Evolutionary conservation across 2,797 vertebrate genomes (phyloP).

Genomic region (Nannoperca australis): DNA sequence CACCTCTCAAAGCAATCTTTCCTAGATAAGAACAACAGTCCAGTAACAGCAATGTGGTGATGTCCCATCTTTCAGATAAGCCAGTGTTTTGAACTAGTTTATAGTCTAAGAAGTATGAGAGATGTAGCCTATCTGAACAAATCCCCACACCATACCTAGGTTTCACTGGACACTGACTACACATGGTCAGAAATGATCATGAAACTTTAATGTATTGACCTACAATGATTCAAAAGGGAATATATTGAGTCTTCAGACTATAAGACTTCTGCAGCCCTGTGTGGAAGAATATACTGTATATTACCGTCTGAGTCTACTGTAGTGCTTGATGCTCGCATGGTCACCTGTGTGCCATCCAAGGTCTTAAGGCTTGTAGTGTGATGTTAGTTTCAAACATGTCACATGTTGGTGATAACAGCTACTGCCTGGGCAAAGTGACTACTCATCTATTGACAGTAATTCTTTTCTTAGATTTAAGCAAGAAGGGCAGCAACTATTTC

Average conservation of each 20-base stretch:
- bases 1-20: not conserved
- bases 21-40: not conserved
- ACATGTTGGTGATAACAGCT: not conserved
- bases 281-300: fast-evolving
- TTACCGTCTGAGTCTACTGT: not conserved
- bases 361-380: not conserved
- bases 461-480: too few relatives aligned
- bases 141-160: not conserved
- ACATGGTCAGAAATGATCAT: not conserved
- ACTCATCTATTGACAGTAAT: not conserved
- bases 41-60: not conserved
- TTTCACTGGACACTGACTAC: too few relatives aligned
- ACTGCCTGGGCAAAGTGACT: not conserved
- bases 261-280: too few relatives aligned
- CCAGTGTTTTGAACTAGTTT: not conserved
- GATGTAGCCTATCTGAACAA: not conserved
- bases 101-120: not conserved
- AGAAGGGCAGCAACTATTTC: not conserved
- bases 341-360: not conserved
- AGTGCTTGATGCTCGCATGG: not conserved
- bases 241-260: not conserved
- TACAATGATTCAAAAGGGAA: not conserved
- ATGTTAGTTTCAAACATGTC: not conserved
- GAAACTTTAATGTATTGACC: not conserved
- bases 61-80: not conserved